phyloP scores from a whole-genome alignment of 2,888 invertebrate species.

The Cylindroiulus punctatus region DNA sequence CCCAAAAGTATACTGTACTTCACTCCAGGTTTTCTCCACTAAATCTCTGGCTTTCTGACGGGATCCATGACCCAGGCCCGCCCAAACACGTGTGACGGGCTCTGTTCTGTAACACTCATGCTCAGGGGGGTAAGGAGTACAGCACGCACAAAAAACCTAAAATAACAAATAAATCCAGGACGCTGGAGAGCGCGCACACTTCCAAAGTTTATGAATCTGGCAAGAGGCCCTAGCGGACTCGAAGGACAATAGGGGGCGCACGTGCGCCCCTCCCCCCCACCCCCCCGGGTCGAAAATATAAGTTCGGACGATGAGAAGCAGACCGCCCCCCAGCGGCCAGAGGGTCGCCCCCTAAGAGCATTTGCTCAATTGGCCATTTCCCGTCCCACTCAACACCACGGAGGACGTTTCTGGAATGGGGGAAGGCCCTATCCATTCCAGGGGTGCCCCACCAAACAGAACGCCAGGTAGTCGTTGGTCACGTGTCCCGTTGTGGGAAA shows the following conservation, averaged over 20 bases:
- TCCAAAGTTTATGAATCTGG: constrained; percentile 22
- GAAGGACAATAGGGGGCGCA: neutral
- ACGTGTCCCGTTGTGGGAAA: neutral
- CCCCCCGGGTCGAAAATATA: constrained; percentile 7
- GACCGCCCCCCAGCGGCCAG: neutral
- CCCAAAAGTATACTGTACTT: too few species aligned
- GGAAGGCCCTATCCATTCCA: too few species aligned
- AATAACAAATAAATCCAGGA: constrained; percentile 20
- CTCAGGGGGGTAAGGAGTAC: neutral
- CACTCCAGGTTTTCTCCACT: neutral
- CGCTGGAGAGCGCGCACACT: neutral
- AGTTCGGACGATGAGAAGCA: neutral
- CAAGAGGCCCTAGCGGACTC: neutral
- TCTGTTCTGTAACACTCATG: neutral
- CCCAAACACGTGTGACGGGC: constrained; percentile 14
- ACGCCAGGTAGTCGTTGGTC: constrained; percentile 32
- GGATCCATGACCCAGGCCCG: neutral
- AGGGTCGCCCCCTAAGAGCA: neutral
- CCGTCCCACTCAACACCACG: neutral
- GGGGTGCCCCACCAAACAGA: neutral
- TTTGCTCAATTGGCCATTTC: constrained; percentile 26
- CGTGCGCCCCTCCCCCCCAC: neutral
- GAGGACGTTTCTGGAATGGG: too few species aligned
- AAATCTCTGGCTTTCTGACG: neutral
- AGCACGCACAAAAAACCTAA: neutral